phyloP scores from a whole-genome alignment of 2,797 vertebrate genomes.

The Falco novaeseelandiae region DNA sequence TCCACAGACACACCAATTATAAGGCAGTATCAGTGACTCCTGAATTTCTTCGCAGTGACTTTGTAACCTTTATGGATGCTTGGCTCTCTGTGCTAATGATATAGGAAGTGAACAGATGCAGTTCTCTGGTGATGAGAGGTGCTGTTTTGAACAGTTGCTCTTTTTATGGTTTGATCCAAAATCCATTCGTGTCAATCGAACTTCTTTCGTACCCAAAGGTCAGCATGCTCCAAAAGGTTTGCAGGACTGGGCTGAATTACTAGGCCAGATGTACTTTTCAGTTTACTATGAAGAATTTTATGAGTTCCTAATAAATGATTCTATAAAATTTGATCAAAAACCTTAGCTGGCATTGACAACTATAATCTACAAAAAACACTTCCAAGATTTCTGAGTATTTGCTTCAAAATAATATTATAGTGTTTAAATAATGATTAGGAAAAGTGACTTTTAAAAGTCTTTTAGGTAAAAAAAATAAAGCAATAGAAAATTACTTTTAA shows the following conservation, averaged over 20 bases:
- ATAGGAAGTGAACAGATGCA: slow-evolving; percentile 17
- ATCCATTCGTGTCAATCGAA: neutral
- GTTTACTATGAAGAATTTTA: neutral
- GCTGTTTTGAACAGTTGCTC: slow-evolving; percentile 33
- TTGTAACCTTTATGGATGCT: neutral
- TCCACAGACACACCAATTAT: neutral
- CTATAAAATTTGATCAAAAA: neutral
- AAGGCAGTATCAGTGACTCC: neutral
- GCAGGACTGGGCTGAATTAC: neutral
- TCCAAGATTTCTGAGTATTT: neutral
- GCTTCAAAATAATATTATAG: neutral
- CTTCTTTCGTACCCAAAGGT: neutral
- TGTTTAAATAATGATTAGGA: neutral
- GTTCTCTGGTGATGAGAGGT: slow-evolving; percentile 27
- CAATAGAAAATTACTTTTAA: fast-evolving
- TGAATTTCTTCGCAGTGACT: neutral
- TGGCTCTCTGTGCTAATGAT: neutral
- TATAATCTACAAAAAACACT: neutral
- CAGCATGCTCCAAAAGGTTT: neutral
- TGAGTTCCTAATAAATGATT: neutral
- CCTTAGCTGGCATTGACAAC: neutral
- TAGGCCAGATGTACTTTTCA: neutral
- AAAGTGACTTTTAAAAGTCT: neutral
- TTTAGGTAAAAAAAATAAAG: neutral
- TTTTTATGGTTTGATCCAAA: slow-evolving; percentile 36